Conservation (phyloP, 1,140 invertebrate genomes). For the Pygmarrhopalites habei region DNA sequence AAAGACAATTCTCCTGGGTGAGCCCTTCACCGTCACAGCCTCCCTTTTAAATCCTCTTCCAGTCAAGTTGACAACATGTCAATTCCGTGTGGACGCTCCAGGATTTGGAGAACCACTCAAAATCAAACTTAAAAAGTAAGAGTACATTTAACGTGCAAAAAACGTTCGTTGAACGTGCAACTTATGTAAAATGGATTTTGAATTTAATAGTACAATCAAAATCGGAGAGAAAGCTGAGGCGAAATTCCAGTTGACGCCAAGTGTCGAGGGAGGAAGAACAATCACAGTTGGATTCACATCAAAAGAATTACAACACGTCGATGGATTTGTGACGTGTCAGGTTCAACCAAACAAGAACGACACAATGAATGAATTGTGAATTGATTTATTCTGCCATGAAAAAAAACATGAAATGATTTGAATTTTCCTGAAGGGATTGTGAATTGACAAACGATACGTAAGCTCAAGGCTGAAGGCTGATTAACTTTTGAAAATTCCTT, state of each 20-base stretch:
- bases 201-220: constrained; percentile 47
- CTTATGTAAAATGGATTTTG: constrained; percentile 47
- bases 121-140: no score
- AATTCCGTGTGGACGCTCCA: constrained; percentile 70
- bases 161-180: no score
- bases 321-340: constrained; percentile 73
- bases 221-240: constrained; percentile 58
- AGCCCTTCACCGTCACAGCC: constrained; percentile 58
- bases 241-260: constrained; percentile 63
- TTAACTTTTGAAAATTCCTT: no score
- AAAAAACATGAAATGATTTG: no score
- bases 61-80: constrained; percentile 60
- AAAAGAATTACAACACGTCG: constrained; percentile 71
- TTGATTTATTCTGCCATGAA: no score
- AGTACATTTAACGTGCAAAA: no score
- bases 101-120: constrained; percentile 64
- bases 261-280: constrained; percentile 61
- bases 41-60: constrained; percentile 73
- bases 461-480: no score
- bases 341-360: no score
- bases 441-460: no score
- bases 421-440: no score
- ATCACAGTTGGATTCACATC: constrained; percentile 72
- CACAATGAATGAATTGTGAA: no score
- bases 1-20: constrained; percentile 54